Evolutionary conservation across 2,113 vertebrate species (phyloP), one percentile per base, ranked within the genome.

Genomic region (Casuarius casuarius): DNA sequence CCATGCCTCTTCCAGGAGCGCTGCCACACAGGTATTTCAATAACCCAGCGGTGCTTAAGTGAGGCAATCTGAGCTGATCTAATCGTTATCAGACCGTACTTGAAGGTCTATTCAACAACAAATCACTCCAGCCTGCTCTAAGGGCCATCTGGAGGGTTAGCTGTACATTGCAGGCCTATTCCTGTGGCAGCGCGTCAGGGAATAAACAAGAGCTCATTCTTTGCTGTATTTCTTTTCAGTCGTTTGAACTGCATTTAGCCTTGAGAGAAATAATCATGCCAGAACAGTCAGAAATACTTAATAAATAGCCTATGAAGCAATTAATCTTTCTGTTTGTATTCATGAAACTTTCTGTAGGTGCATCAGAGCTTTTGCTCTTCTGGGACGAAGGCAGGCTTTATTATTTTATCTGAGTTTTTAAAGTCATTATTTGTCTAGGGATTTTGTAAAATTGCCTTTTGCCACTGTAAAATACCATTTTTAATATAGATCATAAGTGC

Each of bases 31-130:
- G 42, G 28, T 26, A 28, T 40, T 58, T 78, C 29, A 42, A 22
- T 40, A 62, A 5, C 16, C 54, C 14, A 70, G 20, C 52, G 48
- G 0, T 0, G 2, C 72, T 65, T 61, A 56, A 8, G 9, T 80
- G 58, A 74, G 15, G 71, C 1, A 0, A 2, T 49, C 18, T 10
- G 52, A 73, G 31, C 10, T 44, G 58, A n/a, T 38, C 19, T 59
- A 52, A 13, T 52, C 15, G 18, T 29, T 44, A 44, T 38, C 48
- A 54, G 22, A 35, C 29, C 52, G 12, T 7, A 38, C 16, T 65
- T 65, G 35, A 35, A 23, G 25, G 13, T 10, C 5, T 35, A 20
- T 9, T 44, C 4, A 4, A 65, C 5, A 62, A n/a, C 25, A 89
- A 54, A 84, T 9, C 52, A 13, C 46, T 82, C 42, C 25, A 62